A percentile compares a stretch with the other conserved stretches of the same genome.
Conservation (phyloP, 2,797 vertebrate species). For the Propithecus perrieri region DNA sequence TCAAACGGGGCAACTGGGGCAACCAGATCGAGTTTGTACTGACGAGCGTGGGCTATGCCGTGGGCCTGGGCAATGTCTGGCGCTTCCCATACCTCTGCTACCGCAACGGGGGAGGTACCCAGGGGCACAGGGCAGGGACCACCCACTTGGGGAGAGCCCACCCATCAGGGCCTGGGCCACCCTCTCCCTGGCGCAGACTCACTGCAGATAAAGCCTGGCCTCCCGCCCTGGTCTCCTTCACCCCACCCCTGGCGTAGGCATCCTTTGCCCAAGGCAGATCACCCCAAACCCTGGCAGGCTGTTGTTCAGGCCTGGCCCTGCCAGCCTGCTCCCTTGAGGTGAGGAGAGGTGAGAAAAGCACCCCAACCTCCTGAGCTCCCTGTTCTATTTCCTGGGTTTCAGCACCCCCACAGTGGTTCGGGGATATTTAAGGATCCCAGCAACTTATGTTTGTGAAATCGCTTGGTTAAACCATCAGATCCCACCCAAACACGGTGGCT, state of each 20-base stretch:
- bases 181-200: background rate
- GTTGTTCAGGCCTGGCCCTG: background rate
- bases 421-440: background rate
- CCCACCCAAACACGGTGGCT: background rate
- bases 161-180: background rate
- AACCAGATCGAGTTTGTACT: conserved; percentile 99
- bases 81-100: conserved; percentile 99
- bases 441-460: background rate
- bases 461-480: background rate
- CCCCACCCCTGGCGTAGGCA: background rate
- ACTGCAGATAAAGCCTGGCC: conserved; percentile 27
- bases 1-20: conserved; percentile 97
- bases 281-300: background rate
- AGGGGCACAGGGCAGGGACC: conserved; percentile 74
- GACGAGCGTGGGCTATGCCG: conserved; percentile 98
- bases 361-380: background rate
- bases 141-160: conserved; percentile 42
- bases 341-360: background rate
- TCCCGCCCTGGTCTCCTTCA: background rate
- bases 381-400: background rate
- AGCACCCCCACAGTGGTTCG: background rate
- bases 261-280: conserved; percentile 11
- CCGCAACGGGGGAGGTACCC: conserved; percentile 97
- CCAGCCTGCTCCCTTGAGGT: background rate
- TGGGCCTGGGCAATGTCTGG: conserved; percentile 99